phyloP scores from a whole-genome alignment of 2,113 vertebrate genomes.

The Corydoras maculifer region DNA sequence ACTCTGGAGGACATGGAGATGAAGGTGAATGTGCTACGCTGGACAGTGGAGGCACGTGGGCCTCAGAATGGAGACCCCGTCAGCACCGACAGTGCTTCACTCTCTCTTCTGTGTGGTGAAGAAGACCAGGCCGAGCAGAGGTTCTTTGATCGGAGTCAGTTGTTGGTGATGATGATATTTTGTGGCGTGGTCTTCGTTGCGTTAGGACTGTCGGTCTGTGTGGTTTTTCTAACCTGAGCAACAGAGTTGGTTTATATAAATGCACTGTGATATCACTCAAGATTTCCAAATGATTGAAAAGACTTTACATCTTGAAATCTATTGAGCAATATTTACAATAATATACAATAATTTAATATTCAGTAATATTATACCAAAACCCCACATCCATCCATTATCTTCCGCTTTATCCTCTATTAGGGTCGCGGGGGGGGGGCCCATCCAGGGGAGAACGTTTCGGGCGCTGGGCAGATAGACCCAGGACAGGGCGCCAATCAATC shows the following conservation, averaged over 20 bases:
- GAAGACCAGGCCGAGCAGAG: conserved; percentile 55
- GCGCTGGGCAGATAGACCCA: no score
- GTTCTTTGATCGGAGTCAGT: conserved; percentile 39
- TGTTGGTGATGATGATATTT: conserved; percentile 45
- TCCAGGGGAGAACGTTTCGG: no score
- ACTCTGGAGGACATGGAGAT: conserved; percentile 65
- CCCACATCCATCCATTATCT: no score
- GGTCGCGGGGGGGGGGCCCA: no score
- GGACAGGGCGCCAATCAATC: no score
- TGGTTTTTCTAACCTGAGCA: conserved; percentile 51
- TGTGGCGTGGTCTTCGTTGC: conserved; percentile 44
- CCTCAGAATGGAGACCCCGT: conserved; percentile 55
- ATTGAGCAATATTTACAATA: no score
- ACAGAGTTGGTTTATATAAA: neutral
- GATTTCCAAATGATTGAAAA: no score
- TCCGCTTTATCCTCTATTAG: no score
- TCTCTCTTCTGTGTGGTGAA: conserved; percentile 53
- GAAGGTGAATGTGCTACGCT: conserved; percentile 63
- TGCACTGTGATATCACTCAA: no score
- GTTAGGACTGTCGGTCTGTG: conserved; percentile 48
- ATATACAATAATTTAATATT: no score
- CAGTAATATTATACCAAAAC: no score
- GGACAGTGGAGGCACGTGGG: conserved; percentile 56
- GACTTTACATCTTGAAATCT: no score
- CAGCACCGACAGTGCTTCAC: conserved; percentile 56